Base-by-base conservation (phyloP, 1,140 invertebrate genomes). In the Drosophila varians region DNA sequence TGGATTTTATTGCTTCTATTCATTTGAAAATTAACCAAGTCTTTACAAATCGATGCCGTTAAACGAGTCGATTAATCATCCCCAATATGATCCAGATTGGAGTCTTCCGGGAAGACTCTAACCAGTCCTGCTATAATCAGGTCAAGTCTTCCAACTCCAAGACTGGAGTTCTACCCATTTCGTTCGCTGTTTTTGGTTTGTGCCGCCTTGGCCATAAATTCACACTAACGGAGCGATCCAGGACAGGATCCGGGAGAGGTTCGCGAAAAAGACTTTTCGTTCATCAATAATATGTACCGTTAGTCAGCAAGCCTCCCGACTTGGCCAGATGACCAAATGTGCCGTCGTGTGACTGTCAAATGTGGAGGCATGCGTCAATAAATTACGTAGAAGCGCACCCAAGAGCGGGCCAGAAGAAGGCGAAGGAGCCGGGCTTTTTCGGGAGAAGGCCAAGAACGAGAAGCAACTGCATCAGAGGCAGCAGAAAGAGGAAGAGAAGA, bases 71-170 rank as follows among this genome's bases (percentile, higher is more conserved):
- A 23, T 46, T 36, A 56, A 47, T 48, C 28, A 12, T 4, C 19
- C 25, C 18, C 9, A 18, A 19, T 26, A 18, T 38, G 16, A 49
- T 49, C 28, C 55, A 49, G 55, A 40, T 51, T 51, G 8, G 11
- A 9, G 19, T 12, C 26, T 53, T 53, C 12, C 38, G 28, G 46
- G 36, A 45, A 43, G 48, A 56, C 34, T 19, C 12, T 40, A 74
- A 84, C 80, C 80, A 79, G 79, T 84, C 79, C 79, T 84, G 79
- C 79, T 80, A 84, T 84, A 84, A 84, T 79, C 80, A 84, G 79
- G 79, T 84, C 79, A 84, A 58, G 74, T 60, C 43, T 71, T 68
- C 34, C 57, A 36, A 47, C 56, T 23, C 69, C 69, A 52, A 46
- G 21, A 49, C 25, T 40, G 23, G 14, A 38, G 9, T 36, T 45